Percentiles rank a stretch among this genome's conserved stretches.
phyloP scores from a whole-genome alignment of 2,888 invertebrate species.

The Campoplex nolae region DNA sequence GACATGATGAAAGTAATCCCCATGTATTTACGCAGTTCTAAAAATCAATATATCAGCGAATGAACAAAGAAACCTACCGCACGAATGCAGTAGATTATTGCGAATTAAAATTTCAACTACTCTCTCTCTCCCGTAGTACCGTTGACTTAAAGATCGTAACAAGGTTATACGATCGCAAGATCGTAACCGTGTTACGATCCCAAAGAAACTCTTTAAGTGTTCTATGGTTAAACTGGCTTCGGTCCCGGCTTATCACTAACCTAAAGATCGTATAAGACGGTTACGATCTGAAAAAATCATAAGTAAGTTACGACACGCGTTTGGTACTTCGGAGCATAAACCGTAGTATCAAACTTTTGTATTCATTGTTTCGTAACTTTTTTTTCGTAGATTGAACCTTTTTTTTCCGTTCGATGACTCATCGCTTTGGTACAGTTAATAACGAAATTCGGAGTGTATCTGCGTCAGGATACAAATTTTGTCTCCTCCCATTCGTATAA shows the following conservation, averaged over 20 bases:
- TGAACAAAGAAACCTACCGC: neutral
- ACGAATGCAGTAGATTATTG: neutral
- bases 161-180: neutral
- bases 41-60: conserved; percentile 4
- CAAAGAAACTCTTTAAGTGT: conserved; percentile 19
- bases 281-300: conserved; percentile 10
- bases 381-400: neutral
- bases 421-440: neutral
- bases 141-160: conserved; percentile 22
- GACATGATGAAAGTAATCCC: neutral
- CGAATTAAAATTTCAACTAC: conserved; percentile 15
- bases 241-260: neutral
- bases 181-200: conserved; percentile 22
- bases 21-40: neutral
- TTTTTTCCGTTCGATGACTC: neutral
- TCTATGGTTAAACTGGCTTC: conserved; percentile 2
- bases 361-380: neutral
- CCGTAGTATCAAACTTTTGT: neutral
- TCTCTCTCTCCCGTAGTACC: neutral
- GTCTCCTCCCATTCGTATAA: no score
- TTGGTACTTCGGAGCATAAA: neutral
- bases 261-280: conserved; percentile 3
- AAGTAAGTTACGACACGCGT: neutral
- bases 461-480: no score
- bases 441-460: no score